Evolutionary conservation across 2,888 invertebrate genomes (phyloP).

Genomic region (Spodoptera littoralis): DNA sequence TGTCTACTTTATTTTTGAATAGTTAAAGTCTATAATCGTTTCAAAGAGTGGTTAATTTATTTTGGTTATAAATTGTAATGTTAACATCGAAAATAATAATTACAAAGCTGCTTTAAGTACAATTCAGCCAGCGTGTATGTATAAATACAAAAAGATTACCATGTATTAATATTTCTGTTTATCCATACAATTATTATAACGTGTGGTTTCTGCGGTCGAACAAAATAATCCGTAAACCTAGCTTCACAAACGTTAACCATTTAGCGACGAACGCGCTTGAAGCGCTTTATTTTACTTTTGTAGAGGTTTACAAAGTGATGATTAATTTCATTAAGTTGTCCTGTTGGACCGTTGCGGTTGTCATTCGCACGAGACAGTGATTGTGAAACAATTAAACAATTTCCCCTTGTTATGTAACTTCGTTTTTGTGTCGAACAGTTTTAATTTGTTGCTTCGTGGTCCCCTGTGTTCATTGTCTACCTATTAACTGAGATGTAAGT

Average conservation of each 20-base stretch:
- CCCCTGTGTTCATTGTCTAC: neutral
- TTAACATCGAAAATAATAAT: no score
- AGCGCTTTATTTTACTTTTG: conserved; percentile 23
- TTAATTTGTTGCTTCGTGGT: conserved; percentile 5
- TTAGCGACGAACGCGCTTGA: conserved; percentile 4
- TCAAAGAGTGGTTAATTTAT: no score
- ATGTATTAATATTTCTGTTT: conserved; percentile 9
- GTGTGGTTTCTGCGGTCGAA: conserved; percentile 13
- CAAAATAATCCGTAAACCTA: conserved; percentile 14
- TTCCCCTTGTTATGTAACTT: conserved; percentile 32
- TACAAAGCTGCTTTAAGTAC: no score
- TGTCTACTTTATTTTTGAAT: no score
- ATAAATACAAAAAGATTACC: neutral
- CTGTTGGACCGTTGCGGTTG: conserved; percentile 48
- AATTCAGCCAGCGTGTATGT: neutral
- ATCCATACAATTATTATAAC: conserved; percentile 12
- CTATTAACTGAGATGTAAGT: neutral
- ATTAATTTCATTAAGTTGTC: conserved; percentile 61
- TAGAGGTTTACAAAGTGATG: conserved; percentile 47
- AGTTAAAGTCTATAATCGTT: no score
- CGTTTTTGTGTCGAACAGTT: conserved; percentile 33
- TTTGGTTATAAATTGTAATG: no score
- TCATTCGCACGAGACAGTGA: conserved; percentile 50
- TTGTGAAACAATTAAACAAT: conserved; percentile 55
- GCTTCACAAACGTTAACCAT: conserved; percentile 19